Evolutionary conservation across 2,888 invertebrate genomes (phyloP).

Genomic region (Acrobeloides nanus): DNA sequence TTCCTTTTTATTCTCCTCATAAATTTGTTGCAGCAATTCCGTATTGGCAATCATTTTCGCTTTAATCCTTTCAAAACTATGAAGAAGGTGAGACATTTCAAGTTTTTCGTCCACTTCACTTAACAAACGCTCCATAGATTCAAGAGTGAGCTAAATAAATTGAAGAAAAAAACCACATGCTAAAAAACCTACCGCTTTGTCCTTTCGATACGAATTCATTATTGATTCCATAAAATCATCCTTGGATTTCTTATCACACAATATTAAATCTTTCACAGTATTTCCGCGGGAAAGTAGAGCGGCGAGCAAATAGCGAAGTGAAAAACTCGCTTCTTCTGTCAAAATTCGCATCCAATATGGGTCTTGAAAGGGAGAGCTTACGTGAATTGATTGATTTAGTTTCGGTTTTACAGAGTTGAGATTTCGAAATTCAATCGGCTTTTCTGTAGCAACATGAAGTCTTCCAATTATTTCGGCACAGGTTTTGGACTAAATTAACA

Average conservation of each 20-base stretch:
- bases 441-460: slow-evolving; percentile 12
- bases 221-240: slow-evolving; percentile 17
- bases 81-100: slow-evolving; percentile 13
- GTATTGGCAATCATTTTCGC: not conserved
- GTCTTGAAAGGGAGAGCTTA: too few relatives aligned
- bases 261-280: slow-evolving; percentile 20
- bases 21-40: slow-evolving; percentile 1
- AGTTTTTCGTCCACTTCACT: slow-evolving; percentile 19
- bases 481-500: too few relatives aligned
- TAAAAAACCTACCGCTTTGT: slow-evolving; percentile 11
- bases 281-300: slow-evolving; percentile 25
- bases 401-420: too few relatives aligned
- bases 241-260: slow-evolving; percentile 11
- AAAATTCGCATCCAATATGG: too few relatives aligned
- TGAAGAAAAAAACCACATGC: not conserved
- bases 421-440: slow-evolving; percentile 17
- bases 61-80: slow-evolving; percentile 16
- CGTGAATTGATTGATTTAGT: too few relatives aligned
- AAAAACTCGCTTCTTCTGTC: slow-evolving; percentile 17
- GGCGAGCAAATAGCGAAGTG: slow-evolving; percentile 19
- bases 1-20: slow-evolving; percentile 16
- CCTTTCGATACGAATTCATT: slow-evolving; percentile 10
- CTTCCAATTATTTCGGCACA: too few relatives aligned
- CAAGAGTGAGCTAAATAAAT: slow-evolving; percentile 20
- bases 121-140: slow-evolving; percentile 25